phyloP scores from a whole-genome alignment of 2,797 vertebrate species.

The Erpetoichthys calabaricus region DNA sequence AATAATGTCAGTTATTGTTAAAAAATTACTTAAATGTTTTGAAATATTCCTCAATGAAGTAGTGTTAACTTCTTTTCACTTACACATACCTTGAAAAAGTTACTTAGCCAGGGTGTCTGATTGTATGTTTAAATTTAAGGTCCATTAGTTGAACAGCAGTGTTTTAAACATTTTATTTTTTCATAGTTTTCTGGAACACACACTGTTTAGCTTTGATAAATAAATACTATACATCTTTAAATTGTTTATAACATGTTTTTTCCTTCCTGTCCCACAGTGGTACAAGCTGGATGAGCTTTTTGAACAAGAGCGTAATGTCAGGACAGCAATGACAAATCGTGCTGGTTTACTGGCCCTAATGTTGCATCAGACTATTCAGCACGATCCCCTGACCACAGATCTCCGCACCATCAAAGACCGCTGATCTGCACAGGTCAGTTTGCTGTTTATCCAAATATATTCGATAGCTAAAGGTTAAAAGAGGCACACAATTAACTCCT shows the following conservation, averaged over 20 bases:
- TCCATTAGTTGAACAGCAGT: no score
- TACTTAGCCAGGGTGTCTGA: no score
- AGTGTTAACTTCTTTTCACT: no score
- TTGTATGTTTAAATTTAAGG: no score
- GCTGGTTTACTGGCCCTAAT: slow-evolving; percentile 83
- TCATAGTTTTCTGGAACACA: no score
- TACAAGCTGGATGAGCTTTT: slow-evolving; percentile 91
- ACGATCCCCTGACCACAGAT: slow-evolving; percentile 78
- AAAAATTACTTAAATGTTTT: no score
- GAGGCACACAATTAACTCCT: background rate
- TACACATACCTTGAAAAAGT: no score
- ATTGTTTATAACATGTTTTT: no score
- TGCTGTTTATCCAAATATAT: no score
- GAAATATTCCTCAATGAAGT: no score
- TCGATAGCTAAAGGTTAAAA: background rate
- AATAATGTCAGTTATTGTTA: no score
- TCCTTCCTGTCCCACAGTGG: slow-evolving; percentile 51
- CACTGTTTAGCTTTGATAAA: background rate
- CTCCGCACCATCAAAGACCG: slow-evolving; percentile 72
- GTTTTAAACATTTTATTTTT: no score
- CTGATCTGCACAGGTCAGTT: slow-evolving; percentile 26
- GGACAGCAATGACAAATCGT: slow-evolving; percentile 90
- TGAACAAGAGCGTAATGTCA: slow-evolving; percentile 84
- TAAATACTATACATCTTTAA: background rate
- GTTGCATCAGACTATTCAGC: slow-evolving; percentile 90